Evolutionary conservation across 2,797 vertebrate species (phyloP).

Genomic region (Ispidina lecontei): DNA sequence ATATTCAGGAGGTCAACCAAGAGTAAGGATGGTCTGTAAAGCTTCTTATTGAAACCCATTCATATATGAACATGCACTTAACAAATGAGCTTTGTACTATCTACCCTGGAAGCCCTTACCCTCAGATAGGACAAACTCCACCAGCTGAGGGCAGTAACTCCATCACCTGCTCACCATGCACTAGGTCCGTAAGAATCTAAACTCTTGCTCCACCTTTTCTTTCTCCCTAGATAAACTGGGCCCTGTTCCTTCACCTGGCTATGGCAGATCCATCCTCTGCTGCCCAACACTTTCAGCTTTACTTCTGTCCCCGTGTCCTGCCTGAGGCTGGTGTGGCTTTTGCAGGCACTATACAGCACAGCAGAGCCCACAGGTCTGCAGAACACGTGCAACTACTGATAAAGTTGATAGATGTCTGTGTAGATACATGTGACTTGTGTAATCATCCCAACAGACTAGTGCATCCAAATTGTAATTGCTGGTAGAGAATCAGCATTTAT

Average conservation of each 20-base stretch:
- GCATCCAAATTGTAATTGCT: background rate
- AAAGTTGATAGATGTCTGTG: background rate
- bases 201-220: background rate
- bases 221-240: background rate
- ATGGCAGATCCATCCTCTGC: background rate
- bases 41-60: background rate
- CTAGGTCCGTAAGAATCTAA: background rate
- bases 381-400: background rate
- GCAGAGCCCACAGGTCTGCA: background rate
- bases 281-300: background rate
- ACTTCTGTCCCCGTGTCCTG: background rate
- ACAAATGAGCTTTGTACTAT: background rate
- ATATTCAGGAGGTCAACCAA: too few relatives aligned
- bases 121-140: background rate
- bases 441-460: background rate
- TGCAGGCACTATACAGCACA: background rate
- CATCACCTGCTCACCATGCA: background rate
- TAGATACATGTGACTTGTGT: background rate
- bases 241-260: accelerated
- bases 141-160: background rate
- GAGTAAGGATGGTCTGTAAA: background rate
- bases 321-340: background rate
- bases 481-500: background rate
- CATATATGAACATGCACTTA: background rate
- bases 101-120: background rate